Evolutionary conservation across 2,113 vertebrate species (phyloP).

Genomic region (Pseudonaja textilis): DNA sequence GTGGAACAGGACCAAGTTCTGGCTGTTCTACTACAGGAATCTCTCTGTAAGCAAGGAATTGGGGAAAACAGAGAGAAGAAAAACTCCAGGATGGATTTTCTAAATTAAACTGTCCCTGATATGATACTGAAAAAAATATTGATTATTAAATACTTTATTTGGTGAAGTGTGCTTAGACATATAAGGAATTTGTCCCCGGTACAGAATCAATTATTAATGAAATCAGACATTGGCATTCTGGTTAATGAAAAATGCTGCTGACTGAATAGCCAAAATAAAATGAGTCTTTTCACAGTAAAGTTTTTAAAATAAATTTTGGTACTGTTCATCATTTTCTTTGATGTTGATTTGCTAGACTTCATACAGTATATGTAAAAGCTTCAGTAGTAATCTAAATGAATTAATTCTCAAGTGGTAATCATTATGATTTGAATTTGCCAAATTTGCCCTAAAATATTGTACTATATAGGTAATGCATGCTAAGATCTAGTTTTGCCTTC

Average conservation of each 20-base stretch:
- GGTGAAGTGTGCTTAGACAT: not conserved
- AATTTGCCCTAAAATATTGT: not conserved
- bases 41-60: not conserved
- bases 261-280: not conserved
- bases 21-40: not conserved
- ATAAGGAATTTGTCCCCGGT: not conserved
- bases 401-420: not conserved
- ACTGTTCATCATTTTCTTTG: not conserved
- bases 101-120: not conserved
- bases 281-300: not conserved
- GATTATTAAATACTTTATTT: not conserved
- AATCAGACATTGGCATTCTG: not conserved
- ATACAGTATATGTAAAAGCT: not conserved
- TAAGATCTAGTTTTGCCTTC: not conserved
- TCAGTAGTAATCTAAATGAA: not conserved
- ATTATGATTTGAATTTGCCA: not conserved
- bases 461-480: not conserved
- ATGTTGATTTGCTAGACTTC: not conserved
- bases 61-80: not conserved
- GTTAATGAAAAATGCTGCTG: not conserved
- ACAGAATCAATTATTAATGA: not conserved
- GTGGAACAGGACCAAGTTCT: not conserved
- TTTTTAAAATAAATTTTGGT: not conserved
- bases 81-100: not conserved
- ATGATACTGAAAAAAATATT: not conserved